Evolutionary conservation across 2,888 invertebrate species (phyloP).

Genomic region (Nemoura dubitans): DNA sequence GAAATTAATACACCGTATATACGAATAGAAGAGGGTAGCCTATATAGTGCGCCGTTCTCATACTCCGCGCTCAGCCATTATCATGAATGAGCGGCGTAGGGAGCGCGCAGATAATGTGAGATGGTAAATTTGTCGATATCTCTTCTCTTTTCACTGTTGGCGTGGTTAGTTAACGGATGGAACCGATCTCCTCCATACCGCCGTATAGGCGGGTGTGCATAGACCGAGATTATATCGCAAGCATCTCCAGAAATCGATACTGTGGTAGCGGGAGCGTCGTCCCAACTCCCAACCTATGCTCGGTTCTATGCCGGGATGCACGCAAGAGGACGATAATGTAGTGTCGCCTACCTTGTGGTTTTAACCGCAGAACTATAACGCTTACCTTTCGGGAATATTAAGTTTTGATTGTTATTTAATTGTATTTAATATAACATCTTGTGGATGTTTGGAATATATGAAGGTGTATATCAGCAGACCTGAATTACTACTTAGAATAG

Average conservation of each 20-base stretch:
- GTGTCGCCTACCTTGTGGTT: too few relatives aligned
- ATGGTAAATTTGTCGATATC: slow-evolving; percentile 36
- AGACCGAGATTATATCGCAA: slow-evolving; percentile 39
- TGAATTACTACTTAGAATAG: too few relatives aligned
- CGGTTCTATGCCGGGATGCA: neutral
- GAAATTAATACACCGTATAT: neutral
- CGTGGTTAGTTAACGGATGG: slow-evolving; percentile 23
- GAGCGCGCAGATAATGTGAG: neutral
- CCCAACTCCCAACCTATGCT: neutral
- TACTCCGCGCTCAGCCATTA: neutral
- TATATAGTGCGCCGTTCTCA: neutral
- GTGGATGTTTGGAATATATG: too few relatives aligned
- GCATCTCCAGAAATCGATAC: slow-evolving; percentile 36
- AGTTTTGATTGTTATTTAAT: too few relatives aligned
- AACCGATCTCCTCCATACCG: neutral
- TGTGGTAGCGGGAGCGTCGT: neutral
- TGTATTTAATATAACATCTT: too few relatives aligned
- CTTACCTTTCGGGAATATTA: too few relatives aligned
- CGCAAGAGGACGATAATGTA: slow-evolving; percentile 15
- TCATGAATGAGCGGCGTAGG: neutral
- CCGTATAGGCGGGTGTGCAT: slow-evolving; percentile 15
- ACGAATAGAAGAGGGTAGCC: neutral
- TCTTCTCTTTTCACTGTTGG: slow-evolving; percentile 15
- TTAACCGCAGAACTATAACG: too few relatives aligned
- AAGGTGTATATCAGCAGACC: too few relatives aligned